phyloP scores from a whole-genome alignment of 2,797 vertebrate genomes.

The Furcifer pardalis region DNA sequence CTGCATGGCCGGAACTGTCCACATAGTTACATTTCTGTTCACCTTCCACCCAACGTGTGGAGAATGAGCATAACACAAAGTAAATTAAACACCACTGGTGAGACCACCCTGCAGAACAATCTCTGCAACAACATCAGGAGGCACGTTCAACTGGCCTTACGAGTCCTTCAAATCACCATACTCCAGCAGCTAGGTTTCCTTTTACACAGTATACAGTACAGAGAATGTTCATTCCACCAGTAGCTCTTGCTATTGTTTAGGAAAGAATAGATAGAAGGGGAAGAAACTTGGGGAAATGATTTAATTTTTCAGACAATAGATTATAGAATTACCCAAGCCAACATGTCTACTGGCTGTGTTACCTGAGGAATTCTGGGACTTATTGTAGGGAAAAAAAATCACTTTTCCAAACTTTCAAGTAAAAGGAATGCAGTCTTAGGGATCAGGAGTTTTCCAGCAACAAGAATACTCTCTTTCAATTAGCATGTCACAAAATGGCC shows the following conservation, averaged over 20 bases:
- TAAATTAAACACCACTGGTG: neutral
- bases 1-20: neutral
- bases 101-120: neutral
- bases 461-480: neutral
- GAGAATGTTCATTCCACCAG: neutral
- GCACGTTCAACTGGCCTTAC: no score
- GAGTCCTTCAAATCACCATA: no score
- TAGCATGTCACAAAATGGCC: no score
- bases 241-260: neutral
- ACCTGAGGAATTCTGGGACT: neutral
- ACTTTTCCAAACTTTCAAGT: neutral
- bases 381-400: neutral
- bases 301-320: neutral
- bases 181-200: neutral
- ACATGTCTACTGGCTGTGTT: no score
- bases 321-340: neutral
- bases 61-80: neutral
- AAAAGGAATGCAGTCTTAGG: neutral
- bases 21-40: neutral
- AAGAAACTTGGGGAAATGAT: neutral
- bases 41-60: neutral
- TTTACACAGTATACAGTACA: neutral
- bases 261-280: neutral
- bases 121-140: neutral
- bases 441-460: neutral